Evolutionary conservation across 2,888 invertebrate genomes (phyloP), one percentile per base, ranked within the genome.

Genomic region (Sympetrum striolatum): DNA sequence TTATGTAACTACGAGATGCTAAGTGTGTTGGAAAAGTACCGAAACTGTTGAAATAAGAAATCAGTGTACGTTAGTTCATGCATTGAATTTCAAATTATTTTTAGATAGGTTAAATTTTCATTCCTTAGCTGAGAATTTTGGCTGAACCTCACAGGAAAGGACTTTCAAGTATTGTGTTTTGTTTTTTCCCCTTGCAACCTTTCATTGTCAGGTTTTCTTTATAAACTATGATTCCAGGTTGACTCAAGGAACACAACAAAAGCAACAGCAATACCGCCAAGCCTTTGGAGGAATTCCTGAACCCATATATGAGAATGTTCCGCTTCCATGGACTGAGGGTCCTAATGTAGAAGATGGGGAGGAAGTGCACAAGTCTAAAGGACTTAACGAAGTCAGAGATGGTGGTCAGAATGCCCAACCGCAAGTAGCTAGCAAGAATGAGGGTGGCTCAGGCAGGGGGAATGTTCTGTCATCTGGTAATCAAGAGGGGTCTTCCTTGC

Each of bases 271-370:
- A 91, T 90, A 91, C 91, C 91, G 91, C 90, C 90, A 91, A 91
- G 90, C 91, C 91, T n/a, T 91, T 92, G 60, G 60, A 35, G 39
- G 60, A 15, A 86, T 86, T 10, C 86, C 96, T 22, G 97, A 97
- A 93, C 97, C 97, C 0, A 97, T 97, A 91, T 97, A 97, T 93
- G 97, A 97, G 93, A 97, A 97, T 93, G 96, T 97, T 12, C 97
- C 97, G 0, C 93, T 96, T 48, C 96, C 96, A 0, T 96, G 96
- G 96, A 95, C 95, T 81, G 94, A 93, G 94, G 94, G 90, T 22
- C 31, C 90, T 53, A 64, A 90, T 53, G 48, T 73, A 6, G 58
- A 80, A 18, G 91, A 91, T 25, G 81, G 90, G 60, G 81, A 64
- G 58, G 44, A 80, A 37, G 14, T 31, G 25, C 39, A 73, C n/a